Conservation (phyloP, 2,113 vertebrate species). For the Indri indri region DNA sequence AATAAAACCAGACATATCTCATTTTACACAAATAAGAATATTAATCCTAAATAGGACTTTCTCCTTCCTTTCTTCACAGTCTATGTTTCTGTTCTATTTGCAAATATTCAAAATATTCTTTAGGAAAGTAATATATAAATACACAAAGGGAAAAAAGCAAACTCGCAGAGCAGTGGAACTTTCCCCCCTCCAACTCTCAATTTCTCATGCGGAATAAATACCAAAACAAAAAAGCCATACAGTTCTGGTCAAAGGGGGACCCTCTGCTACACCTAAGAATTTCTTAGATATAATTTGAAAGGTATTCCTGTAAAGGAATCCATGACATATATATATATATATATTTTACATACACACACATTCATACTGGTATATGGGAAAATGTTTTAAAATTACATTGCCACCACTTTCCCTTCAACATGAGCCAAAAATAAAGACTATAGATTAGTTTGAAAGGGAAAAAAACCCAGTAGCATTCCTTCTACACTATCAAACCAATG, state of each 20-base stretch:
- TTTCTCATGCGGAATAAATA: background rate
- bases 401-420: background rate
- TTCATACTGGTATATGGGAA: background rate
- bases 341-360: background rate
- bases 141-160: constrained; percentile 16
- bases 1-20: background rate
- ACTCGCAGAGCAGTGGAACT: background rate
- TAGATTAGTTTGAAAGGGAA: background rate
- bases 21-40: background rate
- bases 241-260: background rate
- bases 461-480: background rate
- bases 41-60: background rate
- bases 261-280: background rate
- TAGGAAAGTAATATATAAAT: background rate
- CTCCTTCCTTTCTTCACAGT: background rate
- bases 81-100: background rate
- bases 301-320: background rate
- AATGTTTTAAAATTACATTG: constrained; percentile 5
- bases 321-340: background rate
- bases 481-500: background rate
- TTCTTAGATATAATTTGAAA: background rate
- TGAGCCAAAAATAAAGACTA: background rate
- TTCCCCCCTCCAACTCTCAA: background rate
- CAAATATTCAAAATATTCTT: background rate
- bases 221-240: background rate